These are phyloP conservation scores for Watsonalla binaria DNA, from an alignment of 2,888 invertebrate species.

Conservation along the genomic window DNA sequence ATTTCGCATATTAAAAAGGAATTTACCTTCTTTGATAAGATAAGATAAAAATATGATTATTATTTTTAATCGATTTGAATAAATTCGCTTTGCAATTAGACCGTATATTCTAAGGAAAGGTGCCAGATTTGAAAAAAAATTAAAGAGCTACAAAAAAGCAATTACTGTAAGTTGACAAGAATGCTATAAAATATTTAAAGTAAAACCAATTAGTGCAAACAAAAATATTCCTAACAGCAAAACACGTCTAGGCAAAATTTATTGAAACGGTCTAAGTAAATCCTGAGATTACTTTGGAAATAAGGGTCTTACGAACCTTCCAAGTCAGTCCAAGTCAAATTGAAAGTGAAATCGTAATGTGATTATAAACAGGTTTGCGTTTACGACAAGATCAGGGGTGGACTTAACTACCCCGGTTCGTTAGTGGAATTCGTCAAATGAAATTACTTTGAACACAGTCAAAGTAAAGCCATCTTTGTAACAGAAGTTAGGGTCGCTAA, in stretches of 20 bases:
- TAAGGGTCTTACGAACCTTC: conserved; percentile 26
- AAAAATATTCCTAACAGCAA: not conserved
- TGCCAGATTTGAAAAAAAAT: too few relatives aligned
- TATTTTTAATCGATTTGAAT: too few relatives aligned
- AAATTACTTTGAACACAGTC: not conserved
- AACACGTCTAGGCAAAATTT: conserved; percentile 5
- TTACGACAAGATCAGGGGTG: conserved; percentile 5
- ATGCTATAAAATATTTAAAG: too few relatives aligned
- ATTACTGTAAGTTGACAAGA: too few relatives aligned
- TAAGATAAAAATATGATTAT: too few relatives aligned
- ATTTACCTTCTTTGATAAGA: too few relatives aligned
- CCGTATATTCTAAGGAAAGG: too few relatives aligned
- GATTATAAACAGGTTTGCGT: conserved; percentile 25
- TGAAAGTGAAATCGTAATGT: conserved; percentile 31
- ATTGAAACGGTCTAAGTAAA: conserved; percentile 20
- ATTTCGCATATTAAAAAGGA: too few relatives aligned
- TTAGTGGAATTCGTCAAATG: conserved; percentile 6
- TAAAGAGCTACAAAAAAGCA: too few relatives aligned
- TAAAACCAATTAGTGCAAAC: too few relatives aligned
- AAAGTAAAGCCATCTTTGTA: conserved; percentile 1
- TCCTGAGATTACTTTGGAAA: conserved; percentile 29
- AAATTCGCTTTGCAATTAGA: too few relatives aligned
- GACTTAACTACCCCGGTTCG: conserved; percentile 7
- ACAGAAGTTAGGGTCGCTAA: conserved; percentile 2
- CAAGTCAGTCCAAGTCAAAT: conserved; percentile 31